Base-by-base conservation (phyloP, 2,888 invertebrate species). In the Caenorhabditis drosophilae region DNA sequence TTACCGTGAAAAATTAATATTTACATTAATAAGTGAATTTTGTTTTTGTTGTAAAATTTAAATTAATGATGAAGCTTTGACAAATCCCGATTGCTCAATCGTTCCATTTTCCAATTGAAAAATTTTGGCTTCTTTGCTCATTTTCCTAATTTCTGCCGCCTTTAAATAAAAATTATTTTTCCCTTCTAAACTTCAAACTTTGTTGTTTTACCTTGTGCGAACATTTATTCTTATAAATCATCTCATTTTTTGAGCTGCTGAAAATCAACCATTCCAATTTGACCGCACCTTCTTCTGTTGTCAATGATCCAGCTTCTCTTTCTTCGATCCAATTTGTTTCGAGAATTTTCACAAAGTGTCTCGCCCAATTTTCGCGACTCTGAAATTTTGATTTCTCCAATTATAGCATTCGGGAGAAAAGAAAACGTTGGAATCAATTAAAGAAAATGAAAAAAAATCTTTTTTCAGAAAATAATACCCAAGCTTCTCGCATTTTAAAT, bases 211-310 rank as follows among this genome's bases (percentile, higher is more conserved):
- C 75, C 61, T 76, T 70, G 18, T 54, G 47, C 4, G 67, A 55
- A n/a, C 42, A 58, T 45, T 74, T 74, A 45, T 67, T 66, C 20
- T 55, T 64, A 54, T 76, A 76, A 18, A 66, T 62, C 16, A 66
- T 69, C 11, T 68, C 64, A 9, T 55, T 72, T 38, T 74, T 76
- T 31, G 58, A 47, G 26, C 38, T 47, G 11, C 45, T 48, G 38
- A 53, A 74, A 50, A 67, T 42, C 16, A 46, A 54, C 42, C 60
- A 68, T 42, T 76, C 76, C 40, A 76, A 9, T 40, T 61, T 52
- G 20, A 58, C 63, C 6, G 72, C 69, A 20, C 68, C 48, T 18
- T 36, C 22, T 38, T 49, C 63, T 3, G 54, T 18, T 1, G 56
- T 46, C 7, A 49, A 40, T 15, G 48, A 52, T 6, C n/a, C 7